A percentile compares a stretch with the other conserved stretches of the same genome.
Evolutionary conservation across 2,888 invertebrate genomes (phyloP).

Genomic region (Cybosia mesomella): DNA sequence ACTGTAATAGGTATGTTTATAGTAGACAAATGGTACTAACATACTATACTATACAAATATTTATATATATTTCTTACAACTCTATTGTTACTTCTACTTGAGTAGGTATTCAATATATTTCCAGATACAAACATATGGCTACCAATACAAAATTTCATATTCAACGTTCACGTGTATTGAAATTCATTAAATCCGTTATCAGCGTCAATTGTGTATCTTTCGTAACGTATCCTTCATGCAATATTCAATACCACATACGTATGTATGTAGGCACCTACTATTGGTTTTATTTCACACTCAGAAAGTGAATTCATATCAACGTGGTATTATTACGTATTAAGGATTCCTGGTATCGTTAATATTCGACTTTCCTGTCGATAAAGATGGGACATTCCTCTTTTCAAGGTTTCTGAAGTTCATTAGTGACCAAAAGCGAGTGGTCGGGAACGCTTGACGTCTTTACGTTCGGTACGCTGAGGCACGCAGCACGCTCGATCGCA

Average conservation of each 20-base stretch:
- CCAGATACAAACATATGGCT: background rate
- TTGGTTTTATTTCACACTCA: background rate
- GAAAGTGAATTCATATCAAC: background rate
- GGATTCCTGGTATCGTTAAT: conserved; percentile 8
- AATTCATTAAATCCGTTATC: background rate
- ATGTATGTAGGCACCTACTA: background rate
- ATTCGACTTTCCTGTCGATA: background rate
- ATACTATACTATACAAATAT: background rate
- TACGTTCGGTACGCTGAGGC: background rate
- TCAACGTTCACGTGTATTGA: conserved; percentile 5
- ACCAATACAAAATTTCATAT: background rate
- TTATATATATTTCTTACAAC: conserved; percentile 1
- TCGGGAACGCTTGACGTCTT: background rate
- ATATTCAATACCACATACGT: background rate
- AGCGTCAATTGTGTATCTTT: background rate
- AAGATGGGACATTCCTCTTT: conserved; percentile 30
- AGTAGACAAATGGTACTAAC: too few species aligned
- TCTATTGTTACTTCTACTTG: background rate
- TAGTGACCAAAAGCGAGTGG: conserved; percentile 55
- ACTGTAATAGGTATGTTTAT: background rate
- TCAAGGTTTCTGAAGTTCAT: conserved; percentile 62
- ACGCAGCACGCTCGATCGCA: conserved; percentile 20
- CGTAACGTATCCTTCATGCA: background rate
- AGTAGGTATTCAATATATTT: background rate
- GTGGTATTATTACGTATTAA: background rate